These are phyloP conservation scores for Coleophora deauratella DNA, from an alignment of 2,888 invertebrate species.

Conservation along the genomic window DNA sequence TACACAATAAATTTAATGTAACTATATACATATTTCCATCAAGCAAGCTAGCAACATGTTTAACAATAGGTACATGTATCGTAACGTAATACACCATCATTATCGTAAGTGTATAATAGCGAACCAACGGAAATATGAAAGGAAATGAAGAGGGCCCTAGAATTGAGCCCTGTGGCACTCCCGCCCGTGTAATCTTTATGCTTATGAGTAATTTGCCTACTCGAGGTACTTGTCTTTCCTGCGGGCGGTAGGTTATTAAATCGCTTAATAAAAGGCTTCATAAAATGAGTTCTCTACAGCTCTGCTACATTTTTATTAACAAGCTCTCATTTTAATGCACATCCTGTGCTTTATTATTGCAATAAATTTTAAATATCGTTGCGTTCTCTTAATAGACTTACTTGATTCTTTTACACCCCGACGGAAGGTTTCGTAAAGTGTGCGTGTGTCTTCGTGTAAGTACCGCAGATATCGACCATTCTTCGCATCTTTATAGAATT, in stretches of 20 bases:
- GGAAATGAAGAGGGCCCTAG: slow-evolving; percentile 43
- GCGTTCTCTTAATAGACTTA: slow-evolving; percentile 73
- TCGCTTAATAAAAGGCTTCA: background rate
- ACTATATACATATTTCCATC: slow-evolving; percentile 49
- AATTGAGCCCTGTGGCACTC: slow-evolving; percentile 44
- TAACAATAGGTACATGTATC: slow-evolving; percentile 55
- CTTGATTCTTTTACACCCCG: slow-evolving; percentile 94
- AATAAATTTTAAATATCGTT: slow-evolving; percentile 9
- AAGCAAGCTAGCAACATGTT: slow-evolving; percentile 47
- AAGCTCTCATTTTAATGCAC: too few relatives aligned
- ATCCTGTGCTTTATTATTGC: slow-evolving; percentile 2
- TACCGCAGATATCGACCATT: slow-evolving; percentile 89
- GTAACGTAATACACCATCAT: slow-evolving; percentile 53
- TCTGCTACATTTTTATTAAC: too few relatives aligned
- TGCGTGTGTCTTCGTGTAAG: slow-evolving; percentile 89
- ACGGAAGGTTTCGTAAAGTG: slow-evolving; percentile 92
- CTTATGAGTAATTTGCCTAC: slow-evolving; percentile 21
- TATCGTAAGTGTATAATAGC: slow-evolving; percentile 49
- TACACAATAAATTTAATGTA: slow-evolving; percentile 44
- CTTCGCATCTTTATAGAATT: slow-evolving; percentile 92
- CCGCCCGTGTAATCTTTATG: slow-evolving; percentile 29
- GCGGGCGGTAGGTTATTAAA: slow-evolving; percentile 21
- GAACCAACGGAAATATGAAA: slow-evolving; percentile 54
- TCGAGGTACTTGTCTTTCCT: slow-evolving; percentile 7
- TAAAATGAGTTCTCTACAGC: background rate